Base-by-base conservation (phyloP, 1,140 invertebrate genomes). In the Lethocerus indicus region DNA sequence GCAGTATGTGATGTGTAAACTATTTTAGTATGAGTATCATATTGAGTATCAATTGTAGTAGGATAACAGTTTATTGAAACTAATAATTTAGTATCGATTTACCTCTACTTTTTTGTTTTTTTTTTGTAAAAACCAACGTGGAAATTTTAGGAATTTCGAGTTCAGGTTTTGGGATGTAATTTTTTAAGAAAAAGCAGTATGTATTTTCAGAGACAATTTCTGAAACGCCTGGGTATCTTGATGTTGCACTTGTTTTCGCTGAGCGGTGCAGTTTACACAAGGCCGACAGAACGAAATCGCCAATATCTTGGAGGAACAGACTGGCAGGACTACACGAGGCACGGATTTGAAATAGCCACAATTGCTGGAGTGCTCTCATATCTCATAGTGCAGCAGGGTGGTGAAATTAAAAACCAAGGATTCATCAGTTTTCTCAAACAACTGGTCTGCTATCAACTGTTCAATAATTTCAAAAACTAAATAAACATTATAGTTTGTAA, bases 391-490 rank as follows among this genome's bases (percentile, higher is more conserved):
- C 87, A 95, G 61, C 87, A 94, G 64, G 82, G 89, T 0, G 83
- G 87, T 56, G 93, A 98, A 68, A 80, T 98, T 48, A 79, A 86
- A 61, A 91, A 94, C 64, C 89, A 95, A 65, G 93, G 93, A 29
- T 62, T 95, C 16, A 69, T 76, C 27, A 84, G 84, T 1, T 97
- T 94, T 66, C 64, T 95, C 28, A 88, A 89, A 60, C 91, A 94
- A 68, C 71, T 93, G 76, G 92, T 49, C 20, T 23, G 24, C 7
- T 9, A 13, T 13, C 39, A 9, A 40, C 35, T 36, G 2, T 2
- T 16, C 2, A 16, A 36, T 3, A 36, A 16, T 36, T 36, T 14
- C 35, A 3, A 7, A 3, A 36, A 3, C 20, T 36, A 7, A 36
- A 36, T 2, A 36, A 36, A 7, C 7, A 36, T 36, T 3, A 2